Base-by-base conservation (phyloP, 2,888 invertebrate species). In the Rapana venosa region DNA sequence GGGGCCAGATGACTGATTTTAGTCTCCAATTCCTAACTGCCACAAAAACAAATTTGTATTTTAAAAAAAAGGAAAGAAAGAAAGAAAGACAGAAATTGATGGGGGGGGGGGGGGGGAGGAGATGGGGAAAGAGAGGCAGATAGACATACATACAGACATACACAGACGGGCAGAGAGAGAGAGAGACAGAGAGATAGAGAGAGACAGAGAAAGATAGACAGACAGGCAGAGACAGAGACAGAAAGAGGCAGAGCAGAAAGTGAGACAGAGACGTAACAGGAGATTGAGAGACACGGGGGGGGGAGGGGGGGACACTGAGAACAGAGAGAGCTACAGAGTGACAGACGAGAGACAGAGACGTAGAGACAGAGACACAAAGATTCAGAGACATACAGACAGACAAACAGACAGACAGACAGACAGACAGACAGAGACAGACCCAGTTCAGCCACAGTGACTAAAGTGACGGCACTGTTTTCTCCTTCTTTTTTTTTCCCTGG, bases 331-430 rank as follows among this genome's bases (percentile, higher is more conserved):
- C 22, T 26, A 47, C 17, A 47, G 26, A 83, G 26, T 15, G 81
- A 81, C 32, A 81, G 81, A 81, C 32, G 81, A 36, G 35, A 36
- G 36, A 81, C 32, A 36, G 81, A 36, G 36, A 81, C 36, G 36
- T 11, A 47, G 83, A 83, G 1, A 47, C 47, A 47, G 47, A 26
- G 83, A 83, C 83, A 47, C 47, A 83, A 20, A 47, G 83, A 83
- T 20, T 35, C 26, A 83, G 20, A 47, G 83, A 83, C 47, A 83
- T 47, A 83, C 47, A 47, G 47, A 81, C 1, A 36, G 81, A 81
- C 36, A 47, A 47, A 83, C 83, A 83, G 47, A 83, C 83, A 47
- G 83, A 83, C 47, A 47, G 83, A 47, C 47, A 5, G 47, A 83
- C 47, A 83, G 47, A 47, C 47, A 47, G 47, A 83, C 35, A 35